Evolutionary conservation across 2,113 vertebrate species (phyloP).

Genomic region (Condylura cristata): DNA sequence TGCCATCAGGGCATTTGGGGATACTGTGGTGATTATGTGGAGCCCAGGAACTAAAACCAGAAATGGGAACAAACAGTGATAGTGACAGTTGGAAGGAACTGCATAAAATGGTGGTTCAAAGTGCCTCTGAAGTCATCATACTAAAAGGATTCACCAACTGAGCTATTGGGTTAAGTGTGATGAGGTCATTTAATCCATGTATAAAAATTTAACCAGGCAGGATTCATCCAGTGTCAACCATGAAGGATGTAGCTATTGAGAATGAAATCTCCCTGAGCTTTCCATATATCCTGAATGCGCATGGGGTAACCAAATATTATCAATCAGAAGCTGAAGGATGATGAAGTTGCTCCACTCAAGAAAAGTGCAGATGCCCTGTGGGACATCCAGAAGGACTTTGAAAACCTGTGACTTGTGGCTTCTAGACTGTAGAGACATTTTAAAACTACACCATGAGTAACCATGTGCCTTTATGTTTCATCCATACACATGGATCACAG

Average conservation of each 20-base stretch:
- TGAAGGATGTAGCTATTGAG: constrained; percentile 93
- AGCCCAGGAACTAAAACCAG: constrained; percentile 97
- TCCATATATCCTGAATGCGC: constrained; percentile 91
- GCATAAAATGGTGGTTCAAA: constrained; percentile 96
- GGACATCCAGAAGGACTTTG: constrained; percentile 96
- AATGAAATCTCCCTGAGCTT: constrained; percentile 97
- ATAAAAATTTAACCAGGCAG: constrained; percentile 91
- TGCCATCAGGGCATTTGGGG: constrained; percentile 98
- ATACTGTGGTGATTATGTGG: constrained; percentile 97
- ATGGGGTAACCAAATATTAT: constrained; percentile 92
- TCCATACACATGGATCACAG: not conserved
- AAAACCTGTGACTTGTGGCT: constrained; percentile 87
- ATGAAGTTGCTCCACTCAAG: constrained; percentile 92
- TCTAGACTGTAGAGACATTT: constrained; percentile 59
- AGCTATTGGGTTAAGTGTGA: constrained; percentile 98
- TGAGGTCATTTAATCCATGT: constrained; percentile 93
- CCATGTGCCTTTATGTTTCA: constrained; percentile 23
- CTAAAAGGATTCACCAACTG: constrained; percentile 99
- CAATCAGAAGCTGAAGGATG: constrained; percentile 95
- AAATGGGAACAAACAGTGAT: constrained; percentile 92
- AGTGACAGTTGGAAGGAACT: constrained; percentile 94
- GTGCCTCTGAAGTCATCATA: constrained; percentile 98
- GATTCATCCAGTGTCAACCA: constrained; percentile 95
- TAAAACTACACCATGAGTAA: constrained; percentile 42
- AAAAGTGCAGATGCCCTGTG: constrained; percentile 95